Evolutionary conservation across 2,797 vertebrate species (phyloP).

Genomic region (Emydoidea blandingii): DNA sequence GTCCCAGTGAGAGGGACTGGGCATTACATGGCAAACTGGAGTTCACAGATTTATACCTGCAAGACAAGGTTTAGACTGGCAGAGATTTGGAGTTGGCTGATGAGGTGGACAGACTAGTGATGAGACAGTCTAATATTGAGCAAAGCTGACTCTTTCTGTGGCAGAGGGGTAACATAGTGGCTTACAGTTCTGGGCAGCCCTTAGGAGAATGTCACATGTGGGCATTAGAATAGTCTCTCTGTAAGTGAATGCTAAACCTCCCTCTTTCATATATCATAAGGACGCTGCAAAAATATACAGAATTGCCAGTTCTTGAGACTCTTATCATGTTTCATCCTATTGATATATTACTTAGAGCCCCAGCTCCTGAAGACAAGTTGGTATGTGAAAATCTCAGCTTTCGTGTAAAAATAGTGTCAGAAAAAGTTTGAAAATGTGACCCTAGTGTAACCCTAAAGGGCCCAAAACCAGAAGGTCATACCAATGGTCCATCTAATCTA

Average conservation of each 20-base stretch:
- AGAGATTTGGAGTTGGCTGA: background rate
- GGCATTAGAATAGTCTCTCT: too few species aligned
- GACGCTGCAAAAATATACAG: background rate
- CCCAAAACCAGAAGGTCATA: background rate
- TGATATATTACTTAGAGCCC: background rate
- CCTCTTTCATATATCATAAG: too few species aligned
- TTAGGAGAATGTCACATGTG: too few species aligned
- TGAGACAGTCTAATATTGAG: too few species aligned
- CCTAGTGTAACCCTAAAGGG: background rate
- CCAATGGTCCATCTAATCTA: too few species aligned
- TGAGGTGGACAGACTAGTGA: background rate
- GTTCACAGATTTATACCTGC: background rate
- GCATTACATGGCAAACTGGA: background rate
- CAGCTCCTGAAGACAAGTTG: background rate
- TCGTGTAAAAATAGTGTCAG: background rate
- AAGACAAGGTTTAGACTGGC: background rate
- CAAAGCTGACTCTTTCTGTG: too few species aligned
- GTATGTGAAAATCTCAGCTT: background rate
- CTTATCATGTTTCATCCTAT: background rate
- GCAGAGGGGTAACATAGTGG: too few species aligned
- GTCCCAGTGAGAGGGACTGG: background rate
- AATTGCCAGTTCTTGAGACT: background rate
- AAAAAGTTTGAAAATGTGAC: background rate
- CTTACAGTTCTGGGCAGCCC: too few species aligned
- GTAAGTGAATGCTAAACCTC: too few species aligned